Evolutionary conservation across 2,113 vertebrate genomes (phyloP), one percentile per base, ranked within the genome.

Genomic region (Xiphias gladius): DNA sequence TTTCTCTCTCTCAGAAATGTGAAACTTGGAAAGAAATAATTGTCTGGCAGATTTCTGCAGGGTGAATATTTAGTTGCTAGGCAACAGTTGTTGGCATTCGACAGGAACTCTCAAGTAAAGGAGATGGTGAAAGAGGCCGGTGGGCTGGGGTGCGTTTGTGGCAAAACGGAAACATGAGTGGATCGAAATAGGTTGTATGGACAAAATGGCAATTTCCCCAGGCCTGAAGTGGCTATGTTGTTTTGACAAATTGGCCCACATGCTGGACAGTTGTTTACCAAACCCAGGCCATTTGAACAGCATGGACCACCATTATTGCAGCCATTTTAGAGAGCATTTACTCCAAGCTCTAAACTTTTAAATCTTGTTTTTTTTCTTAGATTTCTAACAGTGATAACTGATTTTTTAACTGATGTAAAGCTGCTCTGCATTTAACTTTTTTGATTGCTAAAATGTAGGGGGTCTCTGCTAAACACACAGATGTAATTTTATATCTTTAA

Each of bases 1-100:
- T 68, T 43, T 59, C n/a, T 35, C 28, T 16, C 37, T 77, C 74
- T 79, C 75, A 68, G 66, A 90, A 89, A 88, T 88, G 58, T 84
- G 85, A 86, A 91, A 91, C 79, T 89, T 88, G 76, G 73, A 83
- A 85, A 85, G 70, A 91, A 79, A 89, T 88, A 84, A 88, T 91
- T 91, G 91, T 91, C 69, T 73, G 61, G 46, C 39, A 7, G 78
- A 90, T 93, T 89, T 95, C 90, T 90, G 79, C 88, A 80, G 82
- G 86, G 89, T 85, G 88, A 91, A 92, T 91, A 89, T 94, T 91
- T 91, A 90, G 94, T 94, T 94, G 93, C 95, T 92, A 92, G 86
- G 94, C 92, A 94, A 95, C 94, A 37, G 80, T 91, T 94, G 88
- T 93, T 91, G 83, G 87, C 90, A 88, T 95, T 90, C 39, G 35